Conservation (phyloP, 2,113 vertebrate genomes). For the Cavia porcellus region DNA sequence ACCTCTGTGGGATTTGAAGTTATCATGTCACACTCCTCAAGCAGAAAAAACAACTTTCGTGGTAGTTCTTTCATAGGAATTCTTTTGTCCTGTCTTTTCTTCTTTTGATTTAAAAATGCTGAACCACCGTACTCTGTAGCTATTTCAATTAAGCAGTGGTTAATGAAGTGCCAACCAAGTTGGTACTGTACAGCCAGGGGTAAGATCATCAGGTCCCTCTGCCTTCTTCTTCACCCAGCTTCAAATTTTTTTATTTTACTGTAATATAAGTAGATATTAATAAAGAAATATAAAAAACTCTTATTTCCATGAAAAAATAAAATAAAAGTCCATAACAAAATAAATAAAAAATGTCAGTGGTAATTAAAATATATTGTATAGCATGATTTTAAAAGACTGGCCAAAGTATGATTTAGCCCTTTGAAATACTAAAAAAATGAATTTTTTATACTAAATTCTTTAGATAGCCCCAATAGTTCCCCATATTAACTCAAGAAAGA, state of each 20-base stretch:
- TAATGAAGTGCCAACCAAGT: background rate
- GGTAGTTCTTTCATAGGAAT: background rate
- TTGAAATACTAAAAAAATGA: background rate
- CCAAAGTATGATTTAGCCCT: background rate
- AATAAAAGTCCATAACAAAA: background rate
- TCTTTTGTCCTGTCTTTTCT: background rate
- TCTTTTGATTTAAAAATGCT: constrained; percentile 30
- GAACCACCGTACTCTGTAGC: background rate
- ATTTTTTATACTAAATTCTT: background rate
- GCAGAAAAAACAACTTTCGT: background rate
- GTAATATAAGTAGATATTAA: background rate
- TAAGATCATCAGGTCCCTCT: background rate
- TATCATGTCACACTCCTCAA: background rate
- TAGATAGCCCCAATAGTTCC: background rate
- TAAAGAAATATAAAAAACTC: background rate
- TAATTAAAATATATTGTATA: background rate
- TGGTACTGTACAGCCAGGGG: background rate
- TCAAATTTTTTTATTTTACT: background rate
- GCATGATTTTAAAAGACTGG: background rate
- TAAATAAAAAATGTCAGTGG: background rate
- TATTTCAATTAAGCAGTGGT: background rate
- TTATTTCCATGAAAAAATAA: background rate
- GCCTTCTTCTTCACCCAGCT: background rate
- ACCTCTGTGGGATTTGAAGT: background rate
- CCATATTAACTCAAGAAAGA: background rate